These are phyloP conservation scores for Tribolium madens DNA, from an alignment of 1,140 invertebrate species.

Conservation along the genomic window DNA sequence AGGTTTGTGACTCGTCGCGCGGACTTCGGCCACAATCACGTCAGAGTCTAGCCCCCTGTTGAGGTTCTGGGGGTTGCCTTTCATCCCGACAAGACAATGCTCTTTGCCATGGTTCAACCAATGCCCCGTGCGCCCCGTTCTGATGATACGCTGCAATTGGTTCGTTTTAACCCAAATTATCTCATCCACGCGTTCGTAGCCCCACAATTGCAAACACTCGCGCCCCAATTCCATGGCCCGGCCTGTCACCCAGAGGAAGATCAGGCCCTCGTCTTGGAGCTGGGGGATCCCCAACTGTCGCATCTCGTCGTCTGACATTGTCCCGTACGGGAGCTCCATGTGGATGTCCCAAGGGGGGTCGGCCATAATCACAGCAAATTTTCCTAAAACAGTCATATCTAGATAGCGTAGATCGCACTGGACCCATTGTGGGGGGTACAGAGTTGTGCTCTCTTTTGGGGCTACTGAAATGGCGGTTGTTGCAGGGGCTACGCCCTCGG, in stretches of 20 bases:
- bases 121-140: constrained; percentile 96
- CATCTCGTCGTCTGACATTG: constrained; percentile 99
- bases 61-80: constrained; percentile 91
- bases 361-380: constrained; percentile 94
- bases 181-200: constrained; percentile 96
- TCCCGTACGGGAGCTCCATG: constrained; percentile 99
- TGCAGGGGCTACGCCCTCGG: constrained; percentile 47
- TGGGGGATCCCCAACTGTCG: constrained; percentile 89
- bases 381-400: constrained; percentile 92
- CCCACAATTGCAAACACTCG: constrained; percentile 93
- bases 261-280: constrained; percentile 94
- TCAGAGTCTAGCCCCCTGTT: constrained; percentile 97
- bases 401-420: constrained; percentile 96
- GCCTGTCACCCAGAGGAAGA: constrained; percentile 98
- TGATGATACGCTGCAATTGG: constrained; percentile 95
- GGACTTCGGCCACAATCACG: constrained; percentile 97
- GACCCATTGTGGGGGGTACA: constrained; percentile 95
- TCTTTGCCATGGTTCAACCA: constrained; percentile 99
- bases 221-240: constrained; percentile 97
- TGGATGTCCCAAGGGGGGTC: constrained; percentile 99
- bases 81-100: constrained; percentile 97
- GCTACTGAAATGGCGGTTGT: constrained; percentile 53
- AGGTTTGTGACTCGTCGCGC: constrained; percentile 97
- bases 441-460: constrained; percentile 72
- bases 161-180: constrained; percentile 99